Evolutionary conservation across 35 echinoderm and acorn worm genomes (phyloP), one percentile per base, ranked within the genome.

Genomic region (Ophioderma brevispina): DNA sequence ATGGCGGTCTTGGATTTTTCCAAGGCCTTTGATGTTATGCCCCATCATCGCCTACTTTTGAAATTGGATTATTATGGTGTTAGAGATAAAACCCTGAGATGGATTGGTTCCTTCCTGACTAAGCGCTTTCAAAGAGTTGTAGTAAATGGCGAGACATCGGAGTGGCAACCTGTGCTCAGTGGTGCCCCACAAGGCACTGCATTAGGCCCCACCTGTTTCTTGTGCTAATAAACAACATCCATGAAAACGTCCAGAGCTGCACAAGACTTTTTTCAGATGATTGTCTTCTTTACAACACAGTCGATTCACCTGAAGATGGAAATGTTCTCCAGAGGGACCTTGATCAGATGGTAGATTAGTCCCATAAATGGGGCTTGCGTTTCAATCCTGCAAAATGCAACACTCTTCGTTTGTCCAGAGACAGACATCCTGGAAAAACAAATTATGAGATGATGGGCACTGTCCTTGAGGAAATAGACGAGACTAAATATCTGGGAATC

Each of bases 21-120:
- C 36, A 95, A 95, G 36, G 94, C 89, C 23, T 95, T 94, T 46
- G 88, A 91, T 40, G 40, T 33, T 23, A 77, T 91, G 11, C 88
- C 88, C 37, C 88, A 94, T 38, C 28, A 76, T 28, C 46, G 80
- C 32, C 87, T 92, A 25, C 38, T 92, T 6, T 2, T 25, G 17
- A 95, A 95, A 88, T 3, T 95, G 36, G 13, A 87, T 37, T 17
- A 63, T 28, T 39, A 37, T 55, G 78, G 93, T 23, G 88, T 88
- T 37, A 80, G 89, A 35, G 40, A n/a, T 37, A 63, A 64, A 33
- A 86, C 35, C 21, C 21, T 37, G 18, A n/a, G 25, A 35, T 91
- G 90, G 82, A 92, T 92, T 8, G 35, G 32, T 1, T 78, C 81
- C 39, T 86, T 92, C 64, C 75, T 92, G 1, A 78, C 18, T 3